phyloP scores from a whole-genome alignment of 2,113 vertebrate species.

The Hypanus sabinus region DNA sequence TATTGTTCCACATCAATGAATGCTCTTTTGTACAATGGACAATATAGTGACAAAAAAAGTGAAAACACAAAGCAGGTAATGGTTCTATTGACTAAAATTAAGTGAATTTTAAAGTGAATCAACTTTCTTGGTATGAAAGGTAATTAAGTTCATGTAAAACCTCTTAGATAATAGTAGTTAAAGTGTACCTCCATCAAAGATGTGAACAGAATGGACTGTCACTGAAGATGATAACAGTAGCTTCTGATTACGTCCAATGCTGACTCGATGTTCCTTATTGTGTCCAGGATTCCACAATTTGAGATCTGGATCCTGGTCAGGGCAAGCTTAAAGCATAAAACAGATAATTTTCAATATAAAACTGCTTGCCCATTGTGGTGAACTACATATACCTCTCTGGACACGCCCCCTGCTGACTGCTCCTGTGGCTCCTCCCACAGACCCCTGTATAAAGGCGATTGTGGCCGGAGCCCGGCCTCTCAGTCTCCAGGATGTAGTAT shows the following conservation, averaged over 20 bases:
- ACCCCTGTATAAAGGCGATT: too few relatives aligned
- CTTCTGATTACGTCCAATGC: conserved; percentile 61
- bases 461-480: too few relatives aligned
- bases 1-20: not conserved
- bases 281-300: conserved; percentile 82
- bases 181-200: conserved; percentile 73
- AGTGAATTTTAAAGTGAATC: not conserved
- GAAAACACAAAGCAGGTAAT: not conserved
- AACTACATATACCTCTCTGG: too few relatives aligned
- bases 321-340: conserved; percentile 58
- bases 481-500: too few relatives aligned
- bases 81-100: not conserved
- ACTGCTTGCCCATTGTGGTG: too few relatives aligned
- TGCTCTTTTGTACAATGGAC: not conserved
- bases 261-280: conserved; percentile 54
- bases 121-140: not conserved
- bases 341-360: not conserved
- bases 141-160: not conserved
- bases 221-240: conserved; percentile 77
- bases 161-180: not conserved
- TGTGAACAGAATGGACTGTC: conserved; percentile 79
- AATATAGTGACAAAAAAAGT: not conserved
- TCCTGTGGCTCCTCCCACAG: too few relatives aligned
- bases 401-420: too few relatives aligned
- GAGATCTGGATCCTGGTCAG: conserved; percentile 71